Evolutionary conservation across 2,888 invertebrate species (phyloP), one percentile per base, ranked within the genome.

Genomic region (Pseudococcus longispinus): DNA sequence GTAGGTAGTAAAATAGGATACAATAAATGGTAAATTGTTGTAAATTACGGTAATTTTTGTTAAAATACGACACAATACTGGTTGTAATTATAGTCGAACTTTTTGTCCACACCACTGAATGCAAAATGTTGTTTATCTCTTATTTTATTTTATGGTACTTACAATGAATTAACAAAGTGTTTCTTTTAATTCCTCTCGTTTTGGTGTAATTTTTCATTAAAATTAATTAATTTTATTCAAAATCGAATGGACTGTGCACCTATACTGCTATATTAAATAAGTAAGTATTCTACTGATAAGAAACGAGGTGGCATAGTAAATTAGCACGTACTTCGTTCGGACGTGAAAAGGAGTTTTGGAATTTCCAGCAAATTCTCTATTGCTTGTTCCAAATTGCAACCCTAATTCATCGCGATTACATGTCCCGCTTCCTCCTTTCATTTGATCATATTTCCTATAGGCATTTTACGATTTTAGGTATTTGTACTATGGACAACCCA

Each of bases 401-500:
- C 60, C 11, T 60, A 60, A 60, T 23, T 5, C 23, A 8, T 23
- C 13, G 60, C 9, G 1, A n/a, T 8, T 55, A 15, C n/a, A 15
- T 51, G 18, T 23, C 11, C 23, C 15, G 23, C 6, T 23, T 1
- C 9, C 23, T 9, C 23, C 23, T 8, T 3, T 9, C 15, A 74
- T 42, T 32, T 29, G 5, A 15, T 29, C 3, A 15, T 20, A 6
- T n/a, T 9, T 9, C 23, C 15, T 80, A 37, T 23, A 42, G 5
- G 20, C 77, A 80, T 20, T 20, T 80, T 8, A 15, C 18, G 1
- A 9, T 80, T 42, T 42, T 20, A 80, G 77, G 77, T 80, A 80
- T 42, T 80, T 42, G 20, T 60, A 60, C 20, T 46, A 86, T 86
- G 86, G 86, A 86, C 46, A 86, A 86, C 46, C 86, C 86, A 18